Conservation (phyloP, 2,888 invertebrate genomes). For the Lucinisca nassula region DNA sequence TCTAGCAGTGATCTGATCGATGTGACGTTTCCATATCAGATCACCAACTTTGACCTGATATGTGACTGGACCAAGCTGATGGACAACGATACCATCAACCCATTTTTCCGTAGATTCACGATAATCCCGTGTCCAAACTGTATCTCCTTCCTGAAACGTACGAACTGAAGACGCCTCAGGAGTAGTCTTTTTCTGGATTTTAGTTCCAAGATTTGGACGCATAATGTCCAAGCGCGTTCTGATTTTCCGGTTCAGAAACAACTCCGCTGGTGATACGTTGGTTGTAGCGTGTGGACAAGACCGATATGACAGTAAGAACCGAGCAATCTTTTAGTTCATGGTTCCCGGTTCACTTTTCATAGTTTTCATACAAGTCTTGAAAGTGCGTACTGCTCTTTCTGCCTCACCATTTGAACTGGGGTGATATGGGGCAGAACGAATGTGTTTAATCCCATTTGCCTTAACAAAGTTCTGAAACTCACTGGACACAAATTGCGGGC, state of each 20-base stretch:
- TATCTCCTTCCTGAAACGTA: not conserved
- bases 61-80: not conserved
- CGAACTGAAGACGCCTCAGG: not conserved
- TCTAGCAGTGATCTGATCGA: not conserved
- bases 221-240: not conserved
- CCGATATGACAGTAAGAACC: not conserved
- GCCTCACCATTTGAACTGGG: no score
- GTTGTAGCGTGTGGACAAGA: not conserved
- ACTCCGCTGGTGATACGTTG: not conserved
- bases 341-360: no score
- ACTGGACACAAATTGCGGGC: no score
- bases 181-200: not conserved
- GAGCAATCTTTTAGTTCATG: not conserved
- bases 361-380: no score
- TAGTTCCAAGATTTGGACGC: not conserved
- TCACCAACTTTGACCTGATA: constrained; percentile 10
- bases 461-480: no score
- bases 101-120: not conserved
- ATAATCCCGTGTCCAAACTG: not conserved
- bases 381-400: no score
- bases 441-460: no score
- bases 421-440: no score
- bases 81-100: not conserved
- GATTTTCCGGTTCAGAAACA: not conserved
- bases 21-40: constrained; percentile 10